These are phyloP conservation scores for Antennarius maculatus DNA, from an alignment of 2,797 vertebrate species.

Conservation along the genomic window DNA sequence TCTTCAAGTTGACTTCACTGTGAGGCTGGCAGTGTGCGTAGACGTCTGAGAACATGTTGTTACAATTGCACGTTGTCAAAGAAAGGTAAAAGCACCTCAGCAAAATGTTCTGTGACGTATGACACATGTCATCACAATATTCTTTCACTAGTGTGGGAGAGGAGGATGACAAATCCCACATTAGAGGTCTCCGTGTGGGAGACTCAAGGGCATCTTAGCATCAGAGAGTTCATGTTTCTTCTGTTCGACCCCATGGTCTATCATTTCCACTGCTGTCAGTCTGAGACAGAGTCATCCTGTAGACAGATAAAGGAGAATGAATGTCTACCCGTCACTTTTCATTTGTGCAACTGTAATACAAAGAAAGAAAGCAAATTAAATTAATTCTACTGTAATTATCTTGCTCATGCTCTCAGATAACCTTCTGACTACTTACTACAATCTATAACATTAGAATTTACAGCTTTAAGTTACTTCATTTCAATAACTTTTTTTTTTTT, in stretches of 20 bases:
- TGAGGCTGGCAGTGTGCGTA: constrained; percentile 31
- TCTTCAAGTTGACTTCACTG: constrained; percentile 50
- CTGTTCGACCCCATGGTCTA: constrained; percentile 9
- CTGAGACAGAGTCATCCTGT: not conserved
- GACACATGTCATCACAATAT: constrained; percentile 63
- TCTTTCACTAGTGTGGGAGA: constrained; percentile 61
- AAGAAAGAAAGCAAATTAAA: not conserved
- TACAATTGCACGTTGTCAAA: constrained; percentile 76
- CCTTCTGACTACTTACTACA: too few species aligned
- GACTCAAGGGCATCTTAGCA: constrained; percentile 14
- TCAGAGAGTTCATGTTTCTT: constrained; percentile 9
- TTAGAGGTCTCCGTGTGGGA: constrained; percentile 45
- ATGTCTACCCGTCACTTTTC: not conserved
- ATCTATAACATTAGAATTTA: too few species aligned
- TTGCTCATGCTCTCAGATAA: too few species aligned
- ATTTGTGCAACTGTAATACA: not conserved
- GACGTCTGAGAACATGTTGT: constrained; percentile 53
- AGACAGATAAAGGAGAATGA: not conserved
- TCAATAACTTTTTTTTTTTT: too few species aligned
- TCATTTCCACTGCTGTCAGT: constrained; percentile 7
- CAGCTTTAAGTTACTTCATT: too few species aligned
- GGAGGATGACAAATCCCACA: constrained; percentile 60
- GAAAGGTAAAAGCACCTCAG: constrained; percentile 53
- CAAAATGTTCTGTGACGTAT: constrained; percentile 67
- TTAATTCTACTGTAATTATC: too few species aligned